These are phyloP conservation scores for Amphipyra berbera DNA, from an alignment of 2,888 invertebrate species.

Conservation along the genomic window DNA sequence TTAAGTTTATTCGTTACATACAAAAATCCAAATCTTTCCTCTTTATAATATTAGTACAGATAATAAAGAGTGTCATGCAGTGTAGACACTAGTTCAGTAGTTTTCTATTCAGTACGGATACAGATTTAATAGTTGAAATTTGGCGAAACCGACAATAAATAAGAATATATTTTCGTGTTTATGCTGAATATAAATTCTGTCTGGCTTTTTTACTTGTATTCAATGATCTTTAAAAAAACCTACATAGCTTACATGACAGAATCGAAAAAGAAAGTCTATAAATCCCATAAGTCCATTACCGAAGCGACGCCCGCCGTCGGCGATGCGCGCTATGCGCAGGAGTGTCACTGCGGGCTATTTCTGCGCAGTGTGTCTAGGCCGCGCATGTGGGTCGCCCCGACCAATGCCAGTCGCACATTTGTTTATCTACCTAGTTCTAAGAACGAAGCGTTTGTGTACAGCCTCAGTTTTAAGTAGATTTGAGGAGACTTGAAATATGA, in stretches of 20 bases:
- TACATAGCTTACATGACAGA: conserved; percentile 5
- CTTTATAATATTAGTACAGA: too few species aligned
- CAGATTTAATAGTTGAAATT: too few species aligned
- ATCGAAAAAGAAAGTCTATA: conserved; percentile 58
- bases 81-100: too few species aligned
- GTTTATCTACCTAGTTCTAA: conserved; percentile 54
- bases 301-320: conserved; percentile 23
- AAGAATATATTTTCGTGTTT: too few species aligned
- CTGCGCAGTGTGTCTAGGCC: conserved; percentile 71
- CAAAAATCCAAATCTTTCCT: too few species aligned
- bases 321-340: conserved; percentile 50
- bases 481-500: conserved; percentile 5
- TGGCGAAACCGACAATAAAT: too few species aligned
- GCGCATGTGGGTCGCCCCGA: conserved; percentile 62
- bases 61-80: too few species aligned
- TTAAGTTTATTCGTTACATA: too few species aligned
- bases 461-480: conserved; percentile 19
- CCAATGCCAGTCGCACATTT: conserved; percentile 66
- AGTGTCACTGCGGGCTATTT: conserved; percentile 68
- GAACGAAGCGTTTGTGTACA: conserved; percentile 22
- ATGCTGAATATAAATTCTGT: too few species aligned
- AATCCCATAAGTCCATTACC: conserved; percentile 45
- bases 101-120: too few species aligned
- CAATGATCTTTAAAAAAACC: not conserved
- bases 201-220: too few species aligned